Evolutionary conservation across 2,888 invertebrate genomes (phyloP), one percentile per base, ranked within the genome.

Genomic region (Ormyrus pomaceus): DNA sequence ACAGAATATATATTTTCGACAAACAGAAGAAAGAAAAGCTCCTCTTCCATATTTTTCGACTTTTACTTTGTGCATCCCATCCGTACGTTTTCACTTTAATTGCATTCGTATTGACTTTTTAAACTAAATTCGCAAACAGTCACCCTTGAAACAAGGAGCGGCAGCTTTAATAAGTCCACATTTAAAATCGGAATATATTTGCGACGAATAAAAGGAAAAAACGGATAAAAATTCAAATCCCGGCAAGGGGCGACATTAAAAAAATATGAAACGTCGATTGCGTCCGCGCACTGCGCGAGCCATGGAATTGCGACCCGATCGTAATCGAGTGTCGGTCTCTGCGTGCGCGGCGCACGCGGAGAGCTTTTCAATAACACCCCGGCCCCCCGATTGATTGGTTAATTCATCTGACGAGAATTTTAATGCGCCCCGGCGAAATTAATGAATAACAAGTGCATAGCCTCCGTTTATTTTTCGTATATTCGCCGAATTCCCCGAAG

Each of bases 401-500:
- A 46, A 73, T 64, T 62, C 7, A 6, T 55, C 72, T 46, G 62
- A 72, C 73, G 64, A 73, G 73, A 73, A 73, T 73, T 73, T 73
- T 53, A 73, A 73, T 73, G 4, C 46, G 0, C 53, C 55, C 10
- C 2, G n/a, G 19, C 10, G 51, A 51, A 69, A 68, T 66, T 68
- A 75, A 77, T 56, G 70, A 77, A 70, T 70, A 64, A 64, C 19
- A 55, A 19, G 19, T 19, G 66, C 59, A n/a, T n/a, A 48, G 46
- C 53, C 8, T 6, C 50, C 62, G 48, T 53, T 70, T 50, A 56
- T 74, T 66, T 74, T 74, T 55, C 64, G 59, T 45, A n/a, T 19
- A 19, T 19, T 19, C 19, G 19, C n/a, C n/a, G 10, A 64, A 55
- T 48, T 68, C 50, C 13, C 50, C 11, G 6, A 34, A 6, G 66